Conservation (phyloP, 2,113 vertebrate species). For the Alexandromys fortis region DNA sequence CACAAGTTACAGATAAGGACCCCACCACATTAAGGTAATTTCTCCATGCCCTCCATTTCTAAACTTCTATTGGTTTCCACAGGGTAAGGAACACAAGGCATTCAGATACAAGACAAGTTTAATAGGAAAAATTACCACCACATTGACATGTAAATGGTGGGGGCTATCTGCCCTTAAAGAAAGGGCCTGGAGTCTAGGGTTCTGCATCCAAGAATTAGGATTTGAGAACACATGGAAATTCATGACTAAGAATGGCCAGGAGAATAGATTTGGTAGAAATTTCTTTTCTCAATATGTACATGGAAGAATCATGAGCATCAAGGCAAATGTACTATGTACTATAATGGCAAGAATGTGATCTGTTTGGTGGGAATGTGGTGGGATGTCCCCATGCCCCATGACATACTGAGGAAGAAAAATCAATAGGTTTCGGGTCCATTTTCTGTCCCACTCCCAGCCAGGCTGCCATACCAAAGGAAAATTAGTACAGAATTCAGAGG, state of each 20-base stretch:
- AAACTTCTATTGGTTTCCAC: not conserved
- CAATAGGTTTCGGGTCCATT: too few species aligned
- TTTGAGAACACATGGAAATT: not conserved
- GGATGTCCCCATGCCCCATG: too few species aligned
- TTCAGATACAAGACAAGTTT: not conserved
- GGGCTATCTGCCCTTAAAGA: not conserved
- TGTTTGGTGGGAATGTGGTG: accelerated
- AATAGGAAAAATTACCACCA: not conserved
- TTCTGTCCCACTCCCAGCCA: not conserved
- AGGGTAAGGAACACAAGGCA: not conserved
- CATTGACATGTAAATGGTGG: not conserved
- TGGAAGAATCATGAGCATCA: not conserved
- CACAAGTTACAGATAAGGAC: not conserved
- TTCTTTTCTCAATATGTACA: not conserved
- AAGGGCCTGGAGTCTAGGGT: not conserved
- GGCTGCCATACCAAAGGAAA: not conserved
- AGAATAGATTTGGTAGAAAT: not conserved
- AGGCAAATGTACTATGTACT: too few species aligned
- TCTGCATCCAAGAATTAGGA: not conserved
- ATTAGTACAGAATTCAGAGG: not conserved
- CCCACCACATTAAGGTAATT: not conserved
- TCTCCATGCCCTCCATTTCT: not conserved
- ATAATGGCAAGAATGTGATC: accelerated
- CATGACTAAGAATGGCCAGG: not conserved
- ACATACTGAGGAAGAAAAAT: not conserved